A percentile compares a stretch with the other conserved stretches of the same genome.
Evolutionary conservation across 2,888 invertebrate species (phyloP).

Genomic region (Bimastos eiseni): DNA sequence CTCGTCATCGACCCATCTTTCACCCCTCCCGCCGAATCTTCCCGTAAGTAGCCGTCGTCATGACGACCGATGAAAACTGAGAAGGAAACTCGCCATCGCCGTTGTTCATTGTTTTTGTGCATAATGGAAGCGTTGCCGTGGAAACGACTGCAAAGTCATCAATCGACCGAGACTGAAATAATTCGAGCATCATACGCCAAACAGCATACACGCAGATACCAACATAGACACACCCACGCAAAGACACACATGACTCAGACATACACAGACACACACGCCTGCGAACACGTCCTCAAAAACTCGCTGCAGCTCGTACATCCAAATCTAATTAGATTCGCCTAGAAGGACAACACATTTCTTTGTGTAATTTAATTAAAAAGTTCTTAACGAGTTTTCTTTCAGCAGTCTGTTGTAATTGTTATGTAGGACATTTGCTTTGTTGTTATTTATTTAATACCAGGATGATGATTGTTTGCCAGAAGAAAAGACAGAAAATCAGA

Average conservation of each 20-base stretch:
- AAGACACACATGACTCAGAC: too few species aligned
- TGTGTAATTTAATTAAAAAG: too few species aligned
- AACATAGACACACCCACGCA: too few species aligned
- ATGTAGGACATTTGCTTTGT: background rate
- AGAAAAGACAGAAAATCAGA: too few species aligned
- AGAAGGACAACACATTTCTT: background rate
- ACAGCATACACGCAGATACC: background rate
- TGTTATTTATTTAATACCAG: background rate
- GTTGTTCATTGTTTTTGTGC: background rate
- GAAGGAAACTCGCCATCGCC: background rate
- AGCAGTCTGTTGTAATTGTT: background rate
- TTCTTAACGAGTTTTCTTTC: background rate
- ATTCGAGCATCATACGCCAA: background rate
- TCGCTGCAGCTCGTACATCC: too few species aligned
- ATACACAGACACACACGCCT: background rate
- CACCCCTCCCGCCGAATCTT: background rate
- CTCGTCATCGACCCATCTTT: constrained; percentile 2
- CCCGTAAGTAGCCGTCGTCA: background rate
- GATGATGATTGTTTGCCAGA: too few species aligned
- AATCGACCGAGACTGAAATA: background rate
- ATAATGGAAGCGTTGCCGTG: background rate
- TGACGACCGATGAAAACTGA: background rate
- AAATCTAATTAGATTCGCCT: background rate
- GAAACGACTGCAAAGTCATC: background rate
- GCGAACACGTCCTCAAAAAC: background rate